Base-by-base conservation (phyloP, 2,888 invertebrate genomes). In the Drosophila anomelani region DNA sequence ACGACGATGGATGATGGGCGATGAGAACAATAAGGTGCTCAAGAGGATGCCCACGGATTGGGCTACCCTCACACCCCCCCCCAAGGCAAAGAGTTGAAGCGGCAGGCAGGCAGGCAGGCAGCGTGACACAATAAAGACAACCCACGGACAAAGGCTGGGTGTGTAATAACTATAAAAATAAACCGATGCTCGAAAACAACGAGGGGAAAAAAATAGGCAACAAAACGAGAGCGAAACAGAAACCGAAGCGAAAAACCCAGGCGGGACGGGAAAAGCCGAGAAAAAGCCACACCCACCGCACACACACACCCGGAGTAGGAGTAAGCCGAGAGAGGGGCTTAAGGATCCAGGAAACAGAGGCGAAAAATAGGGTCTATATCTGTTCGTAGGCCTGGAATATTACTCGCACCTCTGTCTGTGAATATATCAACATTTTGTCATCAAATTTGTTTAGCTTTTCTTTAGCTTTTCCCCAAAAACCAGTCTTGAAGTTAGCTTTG, bases 101-200 rank as follows among this genome's bases (percentile, higher is more conserved):
- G 72, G 20, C 29, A 29, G 29, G 29, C 6, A 29, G 29, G 29
- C 29, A 29, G 29, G 29, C 29, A 29, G 29, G 29, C 70, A 70
- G 78, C 81, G 81, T 83, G 85, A 85, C 84, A 84, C 77, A 84
- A 84, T 84, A 87, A 85, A 75, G 84, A 83, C 84, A 84, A 67
- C 72, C 66, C 67, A 55, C 57, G 68, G 68, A 67, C 68, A 67
- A 56, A 68, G 68, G 71, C 84, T 77, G 79, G 79, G 77, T 26
- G 87, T 82, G 84, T 82, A 84, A 85, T 87, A 85, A 87, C 87
- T 84, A 87, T 84, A 84, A 84, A 84, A 84, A 84, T 69, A 71
- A 72, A 72, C 72, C 72, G 72, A 72, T 67, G 63, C 49, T 51
- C 51, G 51, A 57, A 49, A 69, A 67, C 29, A 13, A 29, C 29